phyloP scores from a whole-genome alignment of 2,113 vertebrate genomes.

The Oncorhynchus kisutch region DNA sequence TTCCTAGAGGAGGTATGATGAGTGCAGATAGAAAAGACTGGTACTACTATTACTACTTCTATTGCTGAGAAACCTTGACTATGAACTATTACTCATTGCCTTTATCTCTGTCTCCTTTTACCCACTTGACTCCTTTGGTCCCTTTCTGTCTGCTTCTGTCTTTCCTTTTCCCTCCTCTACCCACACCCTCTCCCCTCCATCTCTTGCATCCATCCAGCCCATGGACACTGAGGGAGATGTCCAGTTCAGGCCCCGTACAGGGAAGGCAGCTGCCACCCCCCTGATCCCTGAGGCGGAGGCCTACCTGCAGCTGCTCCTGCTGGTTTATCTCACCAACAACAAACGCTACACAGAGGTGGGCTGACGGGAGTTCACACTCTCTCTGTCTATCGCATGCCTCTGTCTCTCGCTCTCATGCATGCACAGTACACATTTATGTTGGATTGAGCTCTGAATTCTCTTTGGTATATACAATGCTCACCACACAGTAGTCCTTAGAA shows the following conservation, averaged over 20 bases:
- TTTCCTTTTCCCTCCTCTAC: neutral
- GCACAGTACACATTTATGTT: neutral
- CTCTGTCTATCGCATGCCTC: neutral
- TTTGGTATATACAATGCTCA: too few relatives aligned
- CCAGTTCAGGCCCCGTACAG: slow-evolving; percentile 88
- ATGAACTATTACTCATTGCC: too few relatives aligned
- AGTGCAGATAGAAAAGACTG: neutral
- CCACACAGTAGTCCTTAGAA: too few relatives aligned
- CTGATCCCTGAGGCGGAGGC: slow-evolving; percentile 93
- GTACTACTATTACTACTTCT: too few relatives aligned
- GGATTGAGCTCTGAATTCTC: too few relatives aligned
- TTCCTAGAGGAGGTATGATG: slow-evolving; percentile 88
- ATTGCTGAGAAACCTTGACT: too few relatives aligned
- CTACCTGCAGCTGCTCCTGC: slow-evolving; percentile 91
- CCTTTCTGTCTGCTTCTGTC: neutral
- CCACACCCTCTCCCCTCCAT: neutral
- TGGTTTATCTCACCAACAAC: slow-evolving; percentile 93
- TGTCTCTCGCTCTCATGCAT: neutral
- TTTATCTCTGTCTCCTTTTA: neutral
- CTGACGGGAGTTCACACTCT: neutral
- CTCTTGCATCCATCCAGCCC: slow-evolving; percentile 70
- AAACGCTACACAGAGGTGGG: slow-evolving; percentile 88
- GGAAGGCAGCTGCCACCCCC: slow-evolving; percentile 85
- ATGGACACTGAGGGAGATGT: slow-evolving; percentile 94
- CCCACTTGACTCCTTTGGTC: neutral